Conservation (phyloP, 1,140 invertebrate species). For the Bombus waltoni region DNA sequence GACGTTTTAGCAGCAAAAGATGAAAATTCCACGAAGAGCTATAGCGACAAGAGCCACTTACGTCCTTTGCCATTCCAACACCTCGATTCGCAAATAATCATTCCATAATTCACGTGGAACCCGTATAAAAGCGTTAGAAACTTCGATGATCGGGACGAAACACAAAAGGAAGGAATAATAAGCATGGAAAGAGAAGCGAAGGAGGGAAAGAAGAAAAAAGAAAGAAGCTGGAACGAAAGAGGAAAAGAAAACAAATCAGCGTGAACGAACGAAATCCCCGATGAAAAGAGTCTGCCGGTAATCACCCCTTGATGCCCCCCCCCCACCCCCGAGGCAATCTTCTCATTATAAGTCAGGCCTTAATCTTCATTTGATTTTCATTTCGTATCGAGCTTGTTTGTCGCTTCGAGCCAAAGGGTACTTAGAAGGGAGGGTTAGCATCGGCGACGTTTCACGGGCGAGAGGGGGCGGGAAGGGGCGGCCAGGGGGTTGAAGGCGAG, state of each 20-base stretch:
- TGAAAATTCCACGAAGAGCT: no score
- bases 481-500: conserved; percentile 62
- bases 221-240: background rate
- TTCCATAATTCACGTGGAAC: background rate
- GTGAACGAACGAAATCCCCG: conserved; percentile 27
- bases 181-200: background rate
- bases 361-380: conserved; percentile 61
- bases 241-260: background rate
- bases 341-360: conserved; percentile 60
- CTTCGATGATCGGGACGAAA: background rate
- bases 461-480: conserved; percentile 33
- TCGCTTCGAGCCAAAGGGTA: conserved; percentile 62
- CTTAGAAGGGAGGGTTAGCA: conserved; percentile 58
- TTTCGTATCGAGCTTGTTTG: conserved; percentile 61
- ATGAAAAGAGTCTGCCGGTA: conserved; percentile 36
- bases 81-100: background rate
- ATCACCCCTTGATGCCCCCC: conserved; percentile 31
- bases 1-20: no score
- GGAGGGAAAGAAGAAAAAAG: background rate
- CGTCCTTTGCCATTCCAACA: background rate
- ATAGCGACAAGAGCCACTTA: no score
- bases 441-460: conserved; percentile 16
- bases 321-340: conserved; percentile 40
- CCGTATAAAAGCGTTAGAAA: background rate
- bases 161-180: background rate